These are phyloP conservation scores for Percina caprodes DNA, from an alignment of 2,113 vertebrate genomes.

Conservation along the genomic window DNA sequence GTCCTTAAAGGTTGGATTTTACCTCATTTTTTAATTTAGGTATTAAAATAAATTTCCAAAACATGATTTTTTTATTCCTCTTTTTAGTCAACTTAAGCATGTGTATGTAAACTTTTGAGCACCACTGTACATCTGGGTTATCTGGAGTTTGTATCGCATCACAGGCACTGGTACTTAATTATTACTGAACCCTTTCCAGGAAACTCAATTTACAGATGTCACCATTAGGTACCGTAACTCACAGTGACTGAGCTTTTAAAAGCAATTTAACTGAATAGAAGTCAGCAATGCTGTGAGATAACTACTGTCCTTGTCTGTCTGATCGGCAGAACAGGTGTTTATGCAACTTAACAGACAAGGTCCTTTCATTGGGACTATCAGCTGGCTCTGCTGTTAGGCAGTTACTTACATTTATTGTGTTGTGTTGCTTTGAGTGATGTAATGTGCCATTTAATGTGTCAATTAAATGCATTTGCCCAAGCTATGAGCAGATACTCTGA, in stretches of 20 bases:
- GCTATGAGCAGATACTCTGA: not conserved
- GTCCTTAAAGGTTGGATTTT: too few relatives aligned
- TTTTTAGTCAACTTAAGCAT: too few relatives aligned
- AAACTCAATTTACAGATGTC: conserved; percentile 9
- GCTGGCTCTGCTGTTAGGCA: not conserved
- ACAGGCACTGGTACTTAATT: not conserved
- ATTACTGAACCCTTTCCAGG: not conserved
- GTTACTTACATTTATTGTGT: not conserved
- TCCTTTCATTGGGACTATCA: not conserved
- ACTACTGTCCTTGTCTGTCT: not conserved
- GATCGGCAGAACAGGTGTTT: not conserved
- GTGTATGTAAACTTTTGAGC: too few relatives aligned
- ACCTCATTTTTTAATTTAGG: too few relatives aligned
- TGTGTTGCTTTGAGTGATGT: not conserved
- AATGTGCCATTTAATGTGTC: not conserved
- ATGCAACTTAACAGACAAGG: conserved; percentile 2
- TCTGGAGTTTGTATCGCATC: not conserved
- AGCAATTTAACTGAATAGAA: not conserved
- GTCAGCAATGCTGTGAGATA: not conserved
- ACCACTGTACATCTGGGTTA: too few relatives aligned
- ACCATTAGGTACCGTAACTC: not conserved
- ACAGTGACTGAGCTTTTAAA: not conserved
- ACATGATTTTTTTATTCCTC: too few relatives aligned
- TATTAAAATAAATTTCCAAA: too few relatives aligned
- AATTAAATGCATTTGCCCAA: not conserved